phyloP scores from a whole-genome alignment of 2,888 invertebrate genomes.

The Xestoiulus laeticollis region DNA sequence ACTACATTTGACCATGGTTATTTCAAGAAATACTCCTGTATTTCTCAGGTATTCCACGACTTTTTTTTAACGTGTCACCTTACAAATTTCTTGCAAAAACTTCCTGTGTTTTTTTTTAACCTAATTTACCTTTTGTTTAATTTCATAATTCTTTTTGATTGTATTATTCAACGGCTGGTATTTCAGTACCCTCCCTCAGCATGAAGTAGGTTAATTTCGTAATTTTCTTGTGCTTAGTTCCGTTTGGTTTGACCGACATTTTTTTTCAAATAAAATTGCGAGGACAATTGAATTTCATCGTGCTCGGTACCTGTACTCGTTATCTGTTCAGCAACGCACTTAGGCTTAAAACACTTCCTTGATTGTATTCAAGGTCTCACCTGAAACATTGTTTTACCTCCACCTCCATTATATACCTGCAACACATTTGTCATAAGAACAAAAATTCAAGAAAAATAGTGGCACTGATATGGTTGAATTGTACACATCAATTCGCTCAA shows the following conservation, averaged over 20 bases:
- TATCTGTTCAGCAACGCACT: background rate
- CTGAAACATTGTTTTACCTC: background rate
- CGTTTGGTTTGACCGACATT: background rate
- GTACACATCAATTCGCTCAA: no score
- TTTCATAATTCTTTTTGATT: background rate
- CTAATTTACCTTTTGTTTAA: background rate
- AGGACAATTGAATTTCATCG: background rate
- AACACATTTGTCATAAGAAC: background rate
- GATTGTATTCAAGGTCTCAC: background rate
- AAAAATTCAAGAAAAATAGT: no score
- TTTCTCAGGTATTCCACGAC: no score
- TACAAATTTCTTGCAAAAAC: no score
- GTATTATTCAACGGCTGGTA: background rate
- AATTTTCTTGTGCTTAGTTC: background rate
- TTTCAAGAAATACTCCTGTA: no score
- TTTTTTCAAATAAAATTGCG: background rate
- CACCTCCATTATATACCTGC: background rate
- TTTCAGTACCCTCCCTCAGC: background rate
- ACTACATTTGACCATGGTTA: no score
- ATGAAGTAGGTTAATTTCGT: background rate
- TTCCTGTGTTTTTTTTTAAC: background rate
- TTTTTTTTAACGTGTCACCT: no score
- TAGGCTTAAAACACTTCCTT: background rate
- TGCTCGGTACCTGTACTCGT: background rate
- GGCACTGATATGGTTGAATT: no score